phyloP scores from a whole-genome alignment of 2,797 vertebrate species.

The Acropternis orthonyx region DNA sequence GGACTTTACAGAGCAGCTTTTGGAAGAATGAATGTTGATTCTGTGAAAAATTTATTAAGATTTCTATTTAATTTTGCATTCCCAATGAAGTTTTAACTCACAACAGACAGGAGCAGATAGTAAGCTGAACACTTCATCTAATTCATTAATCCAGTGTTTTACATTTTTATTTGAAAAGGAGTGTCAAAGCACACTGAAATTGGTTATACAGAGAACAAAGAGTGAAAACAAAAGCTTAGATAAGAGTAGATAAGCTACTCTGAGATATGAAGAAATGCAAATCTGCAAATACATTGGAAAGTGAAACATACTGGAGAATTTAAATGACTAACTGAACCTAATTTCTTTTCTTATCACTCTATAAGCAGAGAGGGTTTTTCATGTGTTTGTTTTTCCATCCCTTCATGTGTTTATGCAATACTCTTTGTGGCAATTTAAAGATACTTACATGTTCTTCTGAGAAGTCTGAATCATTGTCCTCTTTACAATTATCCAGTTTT shows the following conservation, averaged over 20 bases:
- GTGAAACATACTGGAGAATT: constrained; percentile 5
- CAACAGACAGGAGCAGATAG: background rate
- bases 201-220: constrained; percentile 3
- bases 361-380: background rate
- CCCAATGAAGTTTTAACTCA: background rate
- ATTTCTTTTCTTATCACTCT: constrained; percentile 33
- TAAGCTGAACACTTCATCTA: background rate
- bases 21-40: background rate
- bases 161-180: constrained; percentile 41
- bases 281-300: background rate
- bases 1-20: background rate
- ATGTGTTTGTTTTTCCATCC: background rate
- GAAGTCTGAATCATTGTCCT: background rate
- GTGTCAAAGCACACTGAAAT: constrained; percentile 13
- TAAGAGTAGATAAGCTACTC: background rate
- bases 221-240: constrained; percentile 27
- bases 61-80: background rate
- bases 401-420: background rate
- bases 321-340: background rate
- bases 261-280: constrained; percentile 26
- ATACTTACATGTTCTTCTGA: background rate
- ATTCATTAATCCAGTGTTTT: constrained; percentile 15
- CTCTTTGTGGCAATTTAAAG: constrained; percentile 7
- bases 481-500: background rate
- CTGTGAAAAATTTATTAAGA: background rate